A percentile compares a stretch with the other conserved stretches of the same genome.
Conservation (phyloP, 2,888 invertebrate genomes). For the Metalampra italica region DNA sequence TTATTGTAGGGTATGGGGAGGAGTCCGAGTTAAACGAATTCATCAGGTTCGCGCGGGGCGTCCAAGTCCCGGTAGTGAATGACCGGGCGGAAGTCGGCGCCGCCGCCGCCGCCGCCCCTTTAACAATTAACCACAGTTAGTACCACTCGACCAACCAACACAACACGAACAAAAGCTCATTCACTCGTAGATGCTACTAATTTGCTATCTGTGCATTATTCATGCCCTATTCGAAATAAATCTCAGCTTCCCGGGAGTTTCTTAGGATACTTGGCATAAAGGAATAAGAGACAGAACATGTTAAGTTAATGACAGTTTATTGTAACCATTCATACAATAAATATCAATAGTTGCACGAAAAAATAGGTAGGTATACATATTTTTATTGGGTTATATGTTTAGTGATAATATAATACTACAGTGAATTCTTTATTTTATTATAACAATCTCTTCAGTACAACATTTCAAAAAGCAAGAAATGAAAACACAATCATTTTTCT, state of each 20-base stretch:
- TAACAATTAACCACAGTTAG: conserved; percentile 73
- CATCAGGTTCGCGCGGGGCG: conserved; percentile 94
- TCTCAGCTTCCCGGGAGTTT: conserved; percentile 62
- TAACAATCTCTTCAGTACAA: conserved; percentile 1
- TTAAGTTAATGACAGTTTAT: conserved; percentile 42
- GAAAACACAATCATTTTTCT: background rate
- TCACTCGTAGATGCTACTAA: conserved; percentile 13
- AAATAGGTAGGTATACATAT: background rate
- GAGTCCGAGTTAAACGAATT: conserved; percentile 82
- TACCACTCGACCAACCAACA: conserved; percentile 18
- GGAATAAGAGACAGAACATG: conserved; percentile 25
- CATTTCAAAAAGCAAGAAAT: background rate
- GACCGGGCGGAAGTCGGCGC: conserved; percentile 90
- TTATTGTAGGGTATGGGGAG: conserved; percentile 19
- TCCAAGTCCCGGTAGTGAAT: conserved; percentile 96
- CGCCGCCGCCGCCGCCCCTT: conserved; percentile 83
- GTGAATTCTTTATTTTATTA: background rate
- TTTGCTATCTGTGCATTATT: conserved; percentile 14
- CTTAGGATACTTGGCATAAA: conserved; percentile 1
- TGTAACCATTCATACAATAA: conserved; percentile 21
- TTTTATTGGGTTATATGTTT: no score
- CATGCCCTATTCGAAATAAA: conserved; percentile 18
- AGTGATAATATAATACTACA: background rate
- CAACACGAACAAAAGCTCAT: conserved; percentile 30
- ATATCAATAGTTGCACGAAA: background rate